Conservation (phyloP, 2,113 vertebrate genomes). For the Argyrosomus japonicus region DNA sequence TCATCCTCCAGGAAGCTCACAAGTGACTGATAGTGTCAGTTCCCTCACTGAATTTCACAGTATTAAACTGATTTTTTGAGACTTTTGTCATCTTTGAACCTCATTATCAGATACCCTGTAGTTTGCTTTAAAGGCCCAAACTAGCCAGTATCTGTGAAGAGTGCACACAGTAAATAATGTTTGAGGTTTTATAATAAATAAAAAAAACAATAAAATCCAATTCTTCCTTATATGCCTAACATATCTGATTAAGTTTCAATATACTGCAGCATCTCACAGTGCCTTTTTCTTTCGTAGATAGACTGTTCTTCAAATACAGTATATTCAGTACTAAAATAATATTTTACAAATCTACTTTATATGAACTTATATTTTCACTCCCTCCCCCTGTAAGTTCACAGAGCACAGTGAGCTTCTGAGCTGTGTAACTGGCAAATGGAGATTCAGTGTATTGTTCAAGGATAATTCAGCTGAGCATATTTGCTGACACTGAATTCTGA, state of each 20-base stretch:
- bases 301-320: neutral
- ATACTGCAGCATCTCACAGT: neutral
- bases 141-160: neutral
- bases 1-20: slow-evolving; percentile 44
- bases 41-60: slow-evolving; percentile 5
- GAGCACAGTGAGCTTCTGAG: neutral
- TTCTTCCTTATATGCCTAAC: neutral
- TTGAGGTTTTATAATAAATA: neutral
- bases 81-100: slow-evolving; percentile 3
- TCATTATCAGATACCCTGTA: slow-evolving; percentile 8
- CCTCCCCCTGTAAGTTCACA: neutral
- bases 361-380: neutral
- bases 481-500: slow-evolving; percentile 11
- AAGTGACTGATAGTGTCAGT: slow-evolving; percentile 30
- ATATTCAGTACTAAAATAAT: neutral
- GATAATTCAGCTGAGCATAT: slow-evolving; percentile 10
- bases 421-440: neutral
- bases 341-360: neutral
- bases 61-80: neutral
- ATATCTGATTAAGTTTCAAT: neutral
- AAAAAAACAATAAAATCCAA: neutral
- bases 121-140: slow-evolving; percentile 1
- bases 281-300: neutral
- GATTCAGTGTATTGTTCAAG: neutral
- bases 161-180: neutral